Percentiles rank a stretch among this genome's conserved stretches.
Conservation (phyloP, 2,888 invertebrate genomes). For the Melinopterus prodromus region DNA sequence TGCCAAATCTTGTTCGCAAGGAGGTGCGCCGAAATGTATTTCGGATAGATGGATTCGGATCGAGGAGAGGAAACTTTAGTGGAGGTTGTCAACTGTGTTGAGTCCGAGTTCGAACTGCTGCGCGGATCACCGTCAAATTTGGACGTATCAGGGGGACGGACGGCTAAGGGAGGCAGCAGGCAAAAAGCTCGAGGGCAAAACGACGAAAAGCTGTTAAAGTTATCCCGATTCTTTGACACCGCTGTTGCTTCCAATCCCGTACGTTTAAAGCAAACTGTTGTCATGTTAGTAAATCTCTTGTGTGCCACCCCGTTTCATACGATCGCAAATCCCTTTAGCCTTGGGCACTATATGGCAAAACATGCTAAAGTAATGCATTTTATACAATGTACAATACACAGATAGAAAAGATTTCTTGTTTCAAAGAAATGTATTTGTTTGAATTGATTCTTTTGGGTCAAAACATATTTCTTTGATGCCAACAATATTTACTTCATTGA, state of each 20-base stretch:
- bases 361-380: too few relatives aligned
- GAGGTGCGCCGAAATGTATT: constrained; percentile 39
- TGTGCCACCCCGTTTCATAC: too few relatives aligned
- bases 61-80: constrained; percentile 28
- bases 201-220: constrained; percentile 4
- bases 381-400: too few relatives aligned
- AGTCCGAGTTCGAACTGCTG: neutral
- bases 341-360: too few relatives aligned
- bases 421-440: too few relatives aligned
- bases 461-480: too few relatives aligned
- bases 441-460: too few relatives aligned
- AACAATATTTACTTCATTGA: too few relatives aligned
- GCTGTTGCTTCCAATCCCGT: neutral
- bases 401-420: too few relatives aligned
- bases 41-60: constrained; percentile 32
- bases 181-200: neutral
- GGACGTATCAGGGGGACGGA: neutral
- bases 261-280: neutral
- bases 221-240: neutral
- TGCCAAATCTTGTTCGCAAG: constrained; percentile 45
- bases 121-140: neutral
- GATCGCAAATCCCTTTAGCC: too few relatives aligned
- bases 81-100: constrained; percentile 19
- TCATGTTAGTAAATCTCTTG: too few relatives aligned
- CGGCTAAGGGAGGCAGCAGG: neutral